Conservation (phyloP, 1,140 invertebrate species). For the Dendroctonus ponderosae region DNA sequence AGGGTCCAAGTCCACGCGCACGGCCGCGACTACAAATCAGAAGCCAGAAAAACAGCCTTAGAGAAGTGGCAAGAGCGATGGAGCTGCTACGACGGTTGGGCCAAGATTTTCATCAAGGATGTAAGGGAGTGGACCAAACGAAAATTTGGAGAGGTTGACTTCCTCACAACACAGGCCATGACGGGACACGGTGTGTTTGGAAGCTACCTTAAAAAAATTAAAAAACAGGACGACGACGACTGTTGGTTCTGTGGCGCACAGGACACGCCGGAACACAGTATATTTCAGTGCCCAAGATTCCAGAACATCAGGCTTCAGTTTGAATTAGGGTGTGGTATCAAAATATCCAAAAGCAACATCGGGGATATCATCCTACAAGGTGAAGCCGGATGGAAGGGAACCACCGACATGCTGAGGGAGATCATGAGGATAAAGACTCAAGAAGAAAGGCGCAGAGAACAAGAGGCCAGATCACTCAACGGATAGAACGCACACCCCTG, state of each 20-base stretch:
- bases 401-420: no score
- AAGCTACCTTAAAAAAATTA: not conserved
- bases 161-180: not conserved
- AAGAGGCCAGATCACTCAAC: no score
- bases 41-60: not conserved
- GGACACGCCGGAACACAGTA: not conserved
- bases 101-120: not conserved
- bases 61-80: not conserved
- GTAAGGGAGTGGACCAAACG: not conserved
- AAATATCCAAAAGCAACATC: no score
- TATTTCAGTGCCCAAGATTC: not conserved
- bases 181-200: not conserved
- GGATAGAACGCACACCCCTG: no score
- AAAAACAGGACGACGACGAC: not conserved
- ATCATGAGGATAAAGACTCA: no score
- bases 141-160: not conserved
- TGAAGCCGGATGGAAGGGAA: no score
- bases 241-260: not conserved
- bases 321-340: no score
- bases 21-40: not conserved
- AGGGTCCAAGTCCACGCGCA: not conserved
- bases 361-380: no score
- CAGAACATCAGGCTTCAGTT: no score
- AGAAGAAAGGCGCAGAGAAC: no score
- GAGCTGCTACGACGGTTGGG: not conserved